Evolutionary conservation across 2,113 vertebrate species (phyloP), one percentile per base, ranked within the genome.

Genomic region (Tyrannus savana): DNA sequence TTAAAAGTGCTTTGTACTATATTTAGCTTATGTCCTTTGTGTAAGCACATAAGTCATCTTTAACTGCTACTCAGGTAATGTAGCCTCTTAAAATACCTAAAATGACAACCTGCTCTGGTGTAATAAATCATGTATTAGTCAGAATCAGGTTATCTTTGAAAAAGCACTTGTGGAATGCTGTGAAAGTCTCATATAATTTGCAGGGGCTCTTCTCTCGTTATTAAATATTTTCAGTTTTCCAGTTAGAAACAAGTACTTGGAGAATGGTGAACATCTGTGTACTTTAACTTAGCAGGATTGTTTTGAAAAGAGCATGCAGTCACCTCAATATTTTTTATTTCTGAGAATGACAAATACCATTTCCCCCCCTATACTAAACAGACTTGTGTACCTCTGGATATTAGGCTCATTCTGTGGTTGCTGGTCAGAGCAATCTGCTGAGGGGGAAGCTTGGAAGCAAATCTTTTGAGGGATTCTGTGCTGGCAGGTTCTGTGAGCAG

Each of bases 1-100:
- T 44, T 69, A 69, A 52, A 77, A 56, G 44, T 63, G 55, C 72
- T 78, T 85, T 85, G 49, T 79, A 35, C 62, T 95, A 80, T 94
- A 84, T 86, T 95, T 86, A 86, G 58, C 17, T 66, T 79, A 44
- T 68, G 30, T 60, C 28, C 79, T 84, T 89, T 53, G 3, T 69
- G 28, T 86, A 88, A 90, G 83, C 76, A 89, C 85, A 9, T 79
- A 79, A 88, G 49, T 86, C 90, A 49, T 53, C 80, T 86, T 83
- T 86, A 84, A 90, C 79, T 90, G 63, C 86, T 79, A 11, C 47
- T 90, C 39, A 76, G 39, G 47, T 90, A 93, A 67, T 35, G 71
- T 28, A 52, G 62, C 60, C 93, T 96, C 39, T 88, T 41, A 39
- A 49, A 85, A 83, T 68, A 79, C 30, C 23, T 59, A 50, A 89